Evolutionary conservation across 1,140 invertebrate genomes (phyloP).

Genomic region (Reticulitermes speratus): DNA sequence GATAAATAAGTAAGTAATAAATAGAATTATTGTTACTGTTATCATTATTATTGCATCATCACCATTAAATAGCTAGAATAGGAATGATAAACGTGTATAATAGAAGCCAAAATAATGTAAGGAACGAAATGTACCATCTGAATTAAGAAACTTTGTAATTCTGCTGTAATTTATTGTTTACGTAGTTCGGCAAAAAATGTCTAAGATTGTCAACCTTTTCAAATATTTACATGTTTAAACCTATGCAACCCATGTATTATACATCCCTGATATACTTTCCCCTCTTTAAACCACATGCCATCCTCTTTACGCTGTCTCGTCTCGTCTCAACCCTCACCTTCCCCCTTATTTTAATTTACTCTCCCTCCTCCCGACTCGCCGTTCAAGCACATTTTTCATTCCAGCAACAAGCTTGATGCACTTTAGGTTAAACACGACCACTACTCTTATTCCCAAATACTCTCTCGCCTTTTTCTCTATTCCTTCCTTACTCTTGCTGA

Average conservation of each 20-base stretch:
- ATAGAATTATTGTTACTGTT: too few relatives aligned
- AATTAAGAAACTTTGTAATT: too few relatives aligned
- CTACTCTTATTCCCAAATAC: neutral
- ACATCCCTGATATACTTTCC: neutral
- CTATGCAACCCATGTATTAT: neutral
- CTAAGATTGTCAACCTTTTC: too few relatives aligned
- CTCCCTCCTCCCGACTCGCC: neutral
- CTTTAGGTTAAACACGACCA: slow-evolving; percentile 18
- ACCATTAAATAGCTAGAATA: too few relatives aligned
- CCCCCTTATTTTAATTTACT: slow-evolving; percentile 19
- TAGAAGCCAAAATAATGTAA: too few relatives aligned
- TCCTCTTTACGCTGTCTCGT: neutral
- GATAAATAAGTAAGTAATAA: too few relatives aligned
- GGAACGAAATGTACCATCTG: too few relatives aligned
- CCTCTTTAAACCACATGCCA: neutral
- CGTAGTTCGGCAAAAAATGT: too few relatives aligned
- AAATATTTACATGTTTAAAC: neutral
- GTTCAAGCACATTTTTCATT: slow-evolving; percentile 3
- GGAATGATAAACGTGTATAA: too few relatives aligned
- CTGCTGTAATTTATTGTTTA: too few relatives aligned
- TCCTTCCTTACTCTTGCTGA: neutral
- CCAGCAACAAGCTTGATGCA: slow-evolving; percentile 17
- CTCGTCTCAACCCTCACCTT: slow-evolving; percentile 6
- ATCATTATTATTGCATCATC: too few relatives aligned
- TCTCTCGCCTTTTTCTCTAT: neutral